A percentile compares a stretch with the other conserved stretches of the same genome.
These are phyloP conservation scores for Octopus sinensis DNA, from an alignment of 1,140 invertebrate genomes.

Conservation along the genomic window DNA sequence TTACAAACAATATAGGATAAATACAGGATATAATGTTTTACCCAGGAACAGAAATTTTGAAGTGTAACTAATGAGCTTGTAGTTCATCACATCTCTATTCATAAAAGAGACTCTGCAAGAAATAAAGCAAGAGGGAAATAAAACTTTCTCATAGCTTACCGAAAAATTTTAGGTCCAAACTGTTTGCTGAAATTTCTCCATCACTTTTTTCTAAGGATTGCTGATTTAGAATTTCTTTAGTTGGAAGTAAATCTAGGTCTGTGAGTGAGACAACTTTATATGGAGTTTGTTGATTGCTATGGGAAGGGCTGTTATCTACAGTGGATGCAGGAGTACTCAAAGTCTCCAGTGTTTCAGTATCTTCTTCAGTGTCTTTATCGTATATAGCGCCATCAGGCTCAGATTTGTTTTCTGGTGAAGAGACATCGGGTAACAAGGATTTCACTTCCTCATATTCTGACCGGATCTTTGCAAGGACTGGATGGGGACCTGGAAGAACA, in stretches of 20 bases:
- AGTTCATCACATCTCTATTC: too few species aligned
- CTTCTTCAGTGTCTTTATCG: conserved; percentile 29
- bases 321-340: conserved; percentile 14
- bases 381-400: conserved; percentile 21
- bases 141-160: conserved; percentile 3
- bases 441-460: conserved; percentile 48
- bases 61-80: too few species aligned
- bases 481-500: conserved; percentile 28
- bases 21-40: too few species aligned
- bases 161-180: neutral
- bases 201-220: neutral
- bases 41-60: too few species aligned
- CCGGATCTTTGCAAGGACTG: conserved; percentile 42
- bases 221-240: conserved; percentile 36
- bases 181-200: neutral
- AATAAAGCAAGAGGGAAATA: neutral
- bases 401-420: conserved; percentile 18
- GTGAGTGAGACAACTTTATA: conserved; percentile 27
- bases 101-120: too few species aligned
- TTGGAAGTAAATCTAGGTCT: conserved; percentile 48
- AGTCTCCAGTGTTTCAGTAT: conserved; percentile 20
- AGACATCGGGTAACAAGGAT: conserved; percentile 39
- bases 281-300: conserved; percentile 13
- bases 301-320: conserved; percentile 15
- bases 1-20: too few species aligned